A percentile compares a stretch with the other conserved stretches of the same genome.
Conservation (phyloP, 2,113 vertebrate genomes). For the Orientallactaga bullata region DNA sequence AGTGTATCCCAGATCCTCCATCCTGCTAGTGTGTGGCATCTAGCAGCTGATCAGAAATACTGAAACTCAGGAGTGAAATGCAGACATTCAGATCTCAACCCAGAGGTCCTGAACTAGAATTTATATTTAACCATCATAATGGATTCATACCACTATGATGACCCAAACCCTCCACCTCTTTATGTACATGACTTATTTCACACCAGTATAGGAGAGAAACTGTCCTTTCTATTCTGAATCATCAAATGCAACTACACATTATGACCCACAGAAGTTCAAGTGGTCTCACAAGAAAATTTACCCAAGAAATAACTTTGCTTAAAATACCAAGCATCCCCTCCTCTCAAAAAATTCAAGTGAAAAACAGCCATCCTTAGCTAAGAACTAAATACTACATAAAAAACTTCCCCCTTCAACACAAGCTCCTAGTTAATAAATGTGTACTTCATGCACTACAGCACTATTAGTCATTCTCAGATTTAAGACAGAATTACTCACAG, state of each 20-base stretch:
- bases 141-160: not conserved
- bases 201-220: not conserved
- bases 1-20: not conserved
- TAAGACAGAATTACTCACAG: conserved; percentile 61
- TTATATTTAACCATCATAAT: not conserved
- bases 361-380: not conserved
- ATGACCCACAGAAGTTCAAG: conserved; percentile 30
- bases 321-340: not conserved
- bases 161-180: not conserved
- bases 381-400: conserved; percentile 33
- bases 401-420: not conserved
- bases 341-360: not conserved
- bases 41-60: not conserved
- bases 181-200: not conserved
- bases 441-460: conserved; percentile 37
- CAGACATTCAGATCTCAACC: not conserved
- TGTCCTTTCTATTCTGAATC: conserved; percentile 6
- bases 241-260: conserved; percentile 19
- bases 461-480: conserved; percentile 56
- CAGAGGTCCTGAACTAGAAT: not conserved
- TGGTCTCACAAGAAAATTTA: conserved; percentile 5
- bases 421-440: conserved; percentile 52
- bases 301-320: not conserved
- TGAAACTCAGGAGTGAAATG: too few relatives aligned
- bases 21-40: not conserved